Conservation (phyloP, 37 sponge, comb jelly and placozoan species). For the Spongilla lacustris region DNA sequence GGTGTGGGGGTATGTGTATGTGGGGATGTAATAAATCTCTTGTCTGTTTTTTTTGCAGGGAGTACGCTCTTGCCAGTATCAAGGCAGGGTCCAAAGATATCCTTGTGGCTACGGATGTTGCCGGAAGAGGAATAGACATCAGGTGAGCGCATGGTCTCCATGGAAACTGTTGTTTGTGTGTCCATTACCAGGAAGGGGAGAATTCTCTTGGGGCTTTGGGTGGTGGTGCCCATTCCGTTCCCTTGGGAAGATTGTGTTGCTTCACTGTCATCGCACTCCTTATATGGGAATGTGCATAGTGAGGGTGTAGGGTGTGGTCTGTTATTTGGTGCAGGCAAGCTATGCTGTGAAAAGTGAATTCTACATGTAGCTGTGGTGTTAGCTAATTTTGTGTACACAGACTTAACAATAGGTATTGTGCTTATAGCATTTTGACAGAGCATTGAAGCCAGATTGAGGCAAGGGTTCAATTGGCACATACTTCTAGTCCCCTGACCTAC, state of each 20-base stretch:
- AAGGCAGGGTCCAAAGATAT: constrained; percentile 96
- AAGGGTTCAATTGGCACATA: too few species aligned
- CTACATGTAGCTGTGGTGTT: too few species aligned
- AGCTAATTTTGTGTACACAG: too few species aligned
- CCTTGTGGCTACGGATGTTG: constrained; percentile 98
- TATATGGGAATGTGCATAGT: too few species aligned
- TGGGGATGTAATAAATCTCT: not conserved
- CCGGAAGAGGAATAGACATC: constrained; percentile 98
- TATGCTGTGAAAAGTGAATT: too few species aligned
- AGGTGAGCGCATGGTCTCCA: constrained; percentile 41
- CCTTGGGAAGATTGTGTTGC: not conserved
- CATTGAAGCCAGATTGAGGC: too few species aligned
- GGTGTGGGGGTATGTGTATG: not conserved
- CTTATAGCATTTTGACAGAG: too few species aligned
- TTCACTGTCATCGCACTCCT: not conserved
- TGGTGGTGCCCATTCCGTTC: not conserved
- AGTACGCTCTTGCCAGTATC: constrained; percentile 88
- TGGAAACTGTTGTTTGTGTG: not conserved
- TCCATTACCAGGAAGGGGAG: not conserved
- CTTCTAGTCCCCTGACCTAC: too few species aligned
- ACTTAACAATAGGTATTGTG: too few species aligned
- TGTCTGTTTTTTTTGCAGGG: constrained; percentile 68
- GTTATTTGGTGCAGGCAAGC: too few species aligned
- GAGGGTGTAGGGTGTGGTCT: too few species aligned
- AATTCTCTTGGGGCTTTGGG: not conserved